Evolutionary conservation across 2,888 invertebrate genomes (phyloP).

Genomic region (Apeira syringaria): DNA sequence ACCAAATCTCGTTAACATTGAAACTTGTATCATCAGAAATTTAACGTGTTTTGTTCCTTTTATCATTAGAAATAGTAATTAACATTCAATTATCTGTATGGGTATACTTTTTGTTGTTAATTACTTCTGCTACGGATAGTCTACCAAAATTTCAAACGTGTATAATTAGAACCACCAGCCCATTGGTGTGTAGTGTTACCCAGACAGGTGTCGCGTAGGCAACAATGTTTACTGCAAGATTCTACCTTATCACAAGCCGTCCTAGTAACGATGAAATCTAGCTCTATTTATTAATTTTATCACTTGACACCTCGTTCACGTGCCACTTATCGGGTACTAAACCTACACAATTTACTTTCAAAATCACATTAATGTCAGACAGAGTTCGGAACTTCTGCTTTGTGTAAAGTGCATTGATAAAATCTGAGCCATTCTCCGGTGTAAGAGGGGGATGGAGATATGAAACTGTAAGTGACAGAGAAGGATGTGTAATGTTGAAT

Average conservation of each 20-base stretch:
- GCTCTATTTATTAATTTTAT: slow-evolving; percentile 75
- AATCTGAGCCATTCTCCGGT: slow-evolving; percentile 72
- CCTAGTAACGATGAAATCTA: slow-evolving; percentile 50
- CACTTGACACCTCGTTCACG: slow-evolving; percentile 75
- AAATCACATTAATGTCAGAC: slow-evolving; percentile 79
- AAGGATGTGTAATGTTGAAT: slow-evolving; percentile 60
- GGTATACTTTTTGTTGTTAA: too few relatives aligned
- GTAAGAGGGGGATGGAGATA: slow-evolving; percentile 46
- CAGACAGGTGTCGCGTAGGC: too few relatives aligned
- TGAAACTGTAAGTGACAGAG: slow-evolving; percentile 31
- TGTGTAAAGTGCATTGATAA: slow-evolving; percentile 83
- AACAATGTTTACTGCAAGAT: too few relatives aligned
- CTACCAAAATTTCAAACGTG: too few relatives aligned
- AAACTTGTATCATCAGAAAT: too few relatives aligned
- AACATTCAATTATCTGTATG: too few relatives aligned
- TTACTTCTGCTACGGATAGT: too few relatives aligned
- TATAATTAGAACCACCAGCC: too few relatives aligned
- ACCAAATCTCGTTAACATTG: too few relatives aligned
- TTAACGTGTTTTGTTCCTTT: too few relatives aligned
- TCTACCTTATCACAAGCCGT: slow-evolving; percentile 36
- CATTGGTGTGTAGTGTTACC: too few relatives aligned
- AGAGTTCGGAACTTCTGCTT: slow-evolving; percentile 75
- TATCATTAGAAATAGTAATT: too few relatives aligned
- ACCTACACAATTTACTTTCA: slow-evolving; percentile 78
- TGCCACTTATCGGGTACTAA: slow-evolving; percentile 70